Evolutionary conservation across 2,888 invertebrate genomes (phyloP).

Genomic region (Ennomos quercinarius): DNA sequence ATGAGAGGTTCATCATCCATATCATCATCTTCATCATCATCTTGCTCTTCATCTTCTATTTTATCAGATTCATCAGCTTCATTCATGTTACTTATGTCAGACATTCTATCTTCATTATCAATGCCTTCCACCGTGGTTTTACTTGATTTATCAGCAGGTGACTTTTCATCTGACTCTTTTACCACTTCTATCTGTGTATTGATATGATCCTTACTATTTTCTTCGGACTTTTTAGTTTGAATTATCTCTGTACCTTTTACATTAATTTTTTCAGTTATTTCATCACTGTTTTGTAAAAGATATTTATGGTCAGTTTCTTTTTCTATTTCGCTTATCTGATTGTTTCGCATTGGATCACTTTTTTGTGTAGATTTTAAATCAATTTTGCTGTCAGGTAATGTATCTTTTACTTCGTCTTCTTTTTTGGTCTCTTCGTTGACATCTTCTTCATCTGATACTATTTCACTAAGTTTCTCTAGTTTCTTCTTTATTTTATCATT

Average conservation of each 20-base stretch:
- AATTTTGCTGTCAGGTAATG: neutral
- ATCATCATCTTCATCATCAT: slow-evolving; percentile 22
- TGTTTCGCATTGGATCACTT: neutral
- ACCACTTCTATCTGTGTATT: neutral
- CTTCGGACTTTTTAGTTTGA: neutral
- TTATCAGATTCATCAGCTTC: neutral
- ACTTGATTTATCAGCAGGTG: neutral
- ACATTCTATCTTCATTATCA: slow-evolving; percentile 3
- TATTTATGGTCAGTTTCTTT: neutral
- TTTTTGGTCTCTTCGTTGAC: slow-evolving; percentile 24
- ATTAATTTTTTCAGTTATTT: neutral
- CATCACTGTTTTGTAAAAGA: neutral
- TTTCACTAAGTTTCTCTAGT: slow-evolving; percentile 83
- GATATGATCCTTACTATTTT: neutral
- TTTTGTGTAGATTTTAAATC: neutral
- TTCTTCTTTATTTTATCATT: slow-evolving; percentile 85
- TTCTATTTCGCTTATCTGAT: slow-evolving; percentile 1
- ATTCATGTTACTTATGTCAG: neutral
- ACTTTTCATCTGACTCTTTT: slow-evolving; percentile 5
- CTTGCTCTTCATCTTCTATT: slow-evolving; percentile 24
- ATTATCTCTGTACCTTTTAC: neutral
- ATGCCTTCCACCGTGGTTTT: slow-evolving; percentile 3
- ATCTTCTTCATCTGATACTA: slow-evolving; percentile 81
- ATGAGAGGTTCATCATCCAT: slow-evolving; percentile 13
- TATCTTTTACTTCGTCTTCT: neutral